Base-by-base conservation (phyloP, 2,113 vertebrate species). In the Hydrochoerus hydrochaeris region DNA sequence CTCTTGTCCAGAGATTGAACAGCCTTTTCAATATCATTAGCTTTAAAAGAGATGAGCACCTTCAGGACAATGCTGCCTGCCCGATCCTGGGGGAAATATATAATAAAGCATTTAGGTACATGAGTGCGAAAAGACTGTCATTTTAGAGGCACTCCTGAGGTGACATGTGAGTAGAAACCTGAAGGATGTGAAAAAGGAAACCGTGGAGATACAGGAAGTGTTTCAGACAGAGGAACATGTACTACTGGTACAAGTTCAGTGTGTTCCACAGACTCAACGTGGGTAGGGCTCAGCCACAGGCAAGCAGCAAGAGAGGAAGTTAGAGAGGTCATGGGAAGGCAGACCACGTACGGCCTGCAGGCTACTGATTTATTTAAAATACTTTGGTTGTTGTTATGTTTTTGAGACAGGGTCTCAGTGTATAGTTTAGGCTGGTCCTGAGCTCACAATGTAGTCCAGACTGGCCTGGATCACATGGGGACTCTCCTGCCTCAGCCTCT, bases 1-100 rank as follows among this genome's bases (percentile, higher is more conserved):
- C 99, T 99, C 98, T 99, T 99, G 98, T 99, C 99, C 95, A 99
- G 98, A 0, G 99, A 99, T 97, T 99, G 99, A 90, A 99, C 99
- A 0, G 98, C 99, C 95, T 99, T 99, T 98, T 99, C 99, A 0
- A 99, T 99, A 92, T 99, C 99, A 0, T 99, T 99, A 97, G 99
- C 99, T 98, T 99, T 99, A 95, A 99, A 99, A 85, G 99, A 99
- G 94, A 99, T 99, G 90, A 99, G 99, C 75, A 99, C 99, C 97
- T 99, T 99, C 94, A 99, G 98, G 92, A 99, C 99, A 92, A 99
- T 98, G 81, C 99, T 99, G 98, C 99, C 99, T 0, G 99, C 99
- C 0, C 99, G 99, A 65, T 99, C 99, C 99, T 99, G 97, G 44
- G 90, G 95, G 93, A 96, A 89, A 95, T 4, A 77, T 35, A 35